A percentile compares a stretch with the other conserved stretches of the same genome.
Conservation (phyloP, 2,888 invertebrate species). For the Megalurothrips usitatus region DNA sequence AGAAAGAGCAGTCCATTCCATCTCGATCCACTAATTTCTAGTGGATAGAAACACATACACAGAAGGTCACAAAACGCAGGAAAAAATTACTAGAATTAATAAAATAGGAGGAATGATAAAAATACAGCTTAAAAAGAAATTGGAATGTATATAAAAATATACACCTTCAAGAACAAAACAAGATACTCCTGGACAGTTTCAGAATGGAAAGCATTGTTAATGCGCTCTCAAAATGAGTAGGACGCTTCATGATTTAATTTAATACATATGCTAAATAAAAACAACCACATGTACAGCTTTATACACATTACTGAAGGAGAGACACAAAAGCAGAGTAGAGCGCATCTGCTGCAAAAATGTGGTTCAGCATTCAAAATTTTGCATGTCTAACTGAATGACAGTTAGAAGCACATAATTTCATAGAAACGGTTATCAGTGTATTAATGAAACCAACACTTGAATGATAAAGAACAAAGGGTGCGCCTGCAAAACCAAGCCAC, state of each 20-base stretch:
- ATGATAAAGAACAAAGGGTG: neutral
- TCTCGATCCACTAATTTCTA: neutral
- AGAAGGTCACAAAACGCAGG: constrained; percentile 15
- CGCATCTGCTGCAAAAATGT: neutral
- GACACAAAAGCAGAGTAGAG: constrained; percentile 9
- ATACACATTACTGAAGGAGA: neutral
- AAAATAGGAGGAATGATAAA: constrained; percentile 23
- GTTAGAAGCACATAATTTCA: neutral
- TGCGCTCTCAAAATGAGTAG: neutral
- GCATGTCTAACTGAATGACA: neutral
- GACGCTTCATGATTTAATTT: neutral
- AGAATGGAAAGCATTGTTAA: neutral
- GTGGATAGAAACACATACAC: constrained; percentile 13
- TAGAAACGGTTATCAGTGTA: neutral
- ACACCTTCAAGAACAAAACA: constrained; percentile 4
- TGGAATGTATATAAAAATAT: constrained; percentile 18
- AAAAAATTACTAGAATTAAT: constrained; percentile 13
- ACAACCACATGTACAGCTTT: neutral
- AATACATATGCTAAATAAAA: neutral
- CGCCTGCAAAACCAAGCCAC: constrained; percentile 23
- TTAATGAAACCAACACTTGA: neutral
- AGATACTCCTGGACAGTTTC: neutral
- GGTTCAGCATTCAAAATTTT: constrained; percentile 4
- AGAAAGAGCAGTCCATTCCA: constrained; percentile 21
- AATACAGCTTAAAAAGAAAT: constrained; percentile 23